Percentiles rank a stretch among this genome's conserved stretches.
Conservation (phyloP, 2,888 invertebrate species). For the Plutella xylostella region DNA sequence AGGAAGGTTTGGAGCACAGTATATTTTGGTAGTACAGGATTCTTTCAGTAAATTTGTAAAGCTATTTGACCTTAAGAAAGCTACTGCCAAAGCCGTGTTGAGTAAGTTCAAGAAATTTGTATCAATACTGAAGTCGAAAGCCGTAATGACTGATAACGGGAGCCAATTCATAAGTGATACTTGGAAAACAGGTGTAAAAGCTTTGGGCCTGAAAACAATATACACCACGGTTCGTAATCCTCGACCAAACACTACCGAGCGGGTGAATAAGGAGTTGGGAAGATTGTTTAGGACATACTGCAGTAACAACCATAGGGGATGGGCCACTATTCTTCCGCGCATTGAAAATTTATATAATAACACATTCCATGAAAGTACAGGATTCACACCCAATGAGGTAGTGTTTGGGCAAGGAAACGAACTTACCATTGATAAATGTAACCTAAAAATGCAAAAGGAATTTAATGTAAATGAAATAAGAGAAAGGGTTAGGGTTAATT, state of each 20-base stretch:
- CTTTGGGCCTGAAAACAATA: background rate
- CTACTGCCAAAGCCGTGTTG: background rate
- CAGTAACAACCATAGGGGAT: background rate
- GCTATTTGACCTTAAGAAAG: background rate
- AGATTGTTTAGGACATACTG: constrained; percentile 6
- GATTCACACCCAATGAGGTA: background rate
- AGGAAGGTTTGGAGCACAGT: constrained; percentile 8
- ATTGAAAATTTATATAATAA: constrained; percentile 1
- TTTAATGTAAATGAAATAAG: background rate
- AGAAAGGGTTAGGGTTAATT: too few species aligned
- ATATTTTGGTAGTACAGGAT: constrained; percentile 7
- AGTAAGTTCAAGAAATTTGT: background rate
- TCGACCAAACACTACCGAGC: constrained; percentile 9
- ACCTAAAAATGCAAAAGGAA: background rate
- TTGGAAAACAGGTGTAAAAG: background rate
- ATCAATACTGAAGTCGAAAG: too few species aligned
- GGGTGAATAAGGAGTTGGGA: constrained; percentile 10
- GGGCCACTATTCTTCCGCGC: background rate
- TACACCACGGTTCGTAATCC: background rate
- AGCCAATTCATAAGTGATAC: background rate
- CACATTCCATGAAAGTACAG: background rate
- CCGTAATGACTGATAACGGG: background rate
- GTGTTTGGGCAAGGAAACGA: background rate
- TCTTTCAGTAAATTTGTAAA: constrained; percentile 1
- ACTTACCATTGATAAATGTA: background rate